Evolutionary conservation across 2,113 vertebrate species (phyloP).

Genomic region (Anolis carolinensis): DNA sequence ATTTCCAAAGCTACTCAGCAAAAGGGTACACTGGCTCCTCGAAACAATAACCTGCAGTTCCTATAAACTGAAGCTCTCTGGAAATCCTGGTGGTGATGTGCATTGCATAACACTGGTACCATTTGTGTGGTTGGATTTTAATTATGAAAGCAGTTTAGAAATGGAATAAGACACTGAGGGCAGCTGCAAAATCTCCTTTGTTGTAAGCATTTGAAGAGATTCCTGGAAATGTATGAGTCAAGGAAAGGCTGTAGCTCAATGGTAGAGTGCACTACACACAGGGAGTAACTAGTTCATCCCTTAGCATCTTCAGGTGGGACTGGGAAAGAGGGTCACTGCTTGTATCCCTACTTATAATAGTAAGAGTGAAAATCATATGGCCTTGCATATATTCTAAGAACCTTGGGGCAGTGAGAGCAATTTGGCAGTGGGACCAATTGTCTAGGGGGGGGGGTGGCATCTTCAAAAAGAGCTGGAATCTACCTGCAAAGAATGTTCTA

Average conservation of each 20-base stretch:
- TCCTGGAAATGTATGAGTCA: neutral
- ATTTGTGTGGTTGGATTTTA: neutral
- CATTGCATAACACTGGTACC: too few species aligned
- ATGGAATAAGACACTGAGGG: neutral
- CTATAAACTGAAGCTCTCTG: neutral
- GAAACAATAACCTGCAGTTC: neutral
- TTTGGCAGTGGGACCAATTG: too few species aligned
- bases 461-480: too few species aligned
- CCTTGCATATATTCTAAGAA: too few species aligned
- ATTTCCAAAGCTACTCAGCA: neutral
- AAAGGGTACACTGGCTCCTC: neutral
- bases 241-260: neutral
- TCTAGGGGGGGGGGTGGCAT: too few species aligned
- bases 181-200: neutral
- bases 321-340: neutral
- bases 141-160: neutral
- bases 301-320: neutral
- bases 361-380: too few species aligned
- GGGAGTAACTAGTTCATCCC: neutral
- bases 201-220: neutral
- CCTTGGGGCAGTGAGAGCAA: too few species aligned
- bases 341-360: too few species aligned
- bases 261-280: neutral
- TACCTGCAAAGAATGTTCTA: too few species aligned
- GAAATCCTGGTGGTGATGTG: neutral